Evolutionary conservation across 1,140 invertebrate genomes (phyloP), one percentile per base, ranked within the genome.

Genomic region (Pseudomyrmex sp.): DNA sequence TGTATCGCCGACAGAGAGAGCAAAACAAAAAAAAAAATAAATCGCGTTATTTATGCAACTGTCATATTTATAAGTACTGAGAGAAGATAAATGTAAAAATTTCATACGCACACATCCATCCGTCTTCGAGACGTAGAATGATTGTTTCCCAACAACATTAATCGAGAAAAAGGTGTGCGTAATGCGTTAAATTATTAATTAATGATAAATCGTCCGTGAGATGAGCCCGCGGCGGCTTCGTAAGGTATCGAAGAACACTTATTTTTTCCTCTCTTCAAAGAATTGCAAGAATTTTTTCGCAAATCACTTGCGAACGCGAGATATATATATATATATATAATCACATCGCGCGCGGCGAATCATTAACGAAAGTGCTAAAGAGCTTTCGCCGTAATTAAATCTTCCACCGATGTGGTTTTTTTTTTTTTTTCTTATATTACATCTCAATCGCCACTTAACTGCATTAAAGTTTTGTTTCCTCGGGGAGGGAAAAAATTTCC

Each of bases 311-410:
- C 35, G 56, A 13, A 5, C 4, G 35, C 54, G 44, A 18, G 0
- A 18, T 18, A 18, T 18, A 56, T 77, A 77, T 58, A 77, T 58
- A 68, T 68, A 77, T 58, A 63, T 68, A 77, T 68, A 35, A 35
- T 35, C 35, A 35, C 35, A 58, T 77, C 35, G 52, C 23, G 52
- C 23, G 35, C 66, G 23, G 35, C 35, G 12, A 23, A 68, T 68
- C 20, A 68, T 68, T 68, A 68, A n/a, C 26, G 20, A 56, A 20
- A 58, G 52, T 58, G 52, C 26, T 56, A 50, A 68, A 68, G 56
- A 77, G 18, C 35, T 68, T 23, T n/a, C 13, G 35, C 18, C 13
- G 50, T 58, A 77, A 77, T 77, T 66, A 66, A 77, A 20, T 75
- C 44, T 5, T 75, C 48, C n/a, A n/a, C 46, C n/a, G 15, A 48